A percentile compares a stretch with the other conserved stretches of the same genome.
Conservation (phyloP, 2,113 vertebrate species). For the Spilogale gracilis region DNA sequence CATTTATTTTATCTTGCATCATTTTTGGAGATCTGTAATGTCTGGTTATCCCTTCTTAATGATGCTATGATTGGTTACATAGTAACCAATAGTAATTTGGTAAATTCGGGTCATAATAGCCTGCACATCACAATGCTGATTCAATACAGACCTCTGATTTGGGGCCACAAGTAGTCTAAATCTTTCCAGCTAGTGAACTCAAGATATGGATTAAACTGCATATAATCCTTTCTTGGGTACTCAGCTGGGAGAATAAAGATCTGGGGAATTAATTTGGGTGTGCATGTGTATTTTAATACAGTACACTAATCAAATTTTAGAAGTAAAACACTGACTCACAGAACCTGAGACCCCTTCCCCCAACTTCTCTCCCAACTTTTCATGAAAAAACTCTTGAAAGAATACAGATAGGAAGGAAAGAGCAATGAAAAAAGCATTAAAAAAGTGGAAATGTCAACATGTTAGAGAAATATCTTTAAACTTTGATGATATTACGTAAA, state of each 20-base stretch:
- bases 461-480: neutral
- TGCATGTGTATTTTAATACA: neutral
- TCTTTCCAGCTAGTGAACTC: neutral
- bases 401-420: neutral
- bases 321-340: neutral
- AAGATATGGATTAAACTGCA: neutral
- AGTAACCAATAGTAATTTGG: no score
- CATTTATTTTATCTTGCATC: neutral
- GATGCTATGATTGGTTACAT: neutral
- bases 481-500: neutral
- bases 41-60: neutral
- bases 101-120: neutral
- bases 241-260: neutral
- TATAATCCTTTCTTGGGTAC: neutral
- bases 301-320: neutral
- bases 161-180: neutral
- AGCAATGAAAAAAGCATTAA: neutral
- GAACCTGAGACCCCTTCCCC: neutral
- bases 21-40: neutral
- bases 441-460: neutral
- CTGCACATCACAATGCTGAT: neutral
- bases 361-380: neutral
- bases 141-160: neutral
- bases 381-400: neutral
- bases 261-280: constrained; percentile 12